phyloP scores from a whole-genome alignment of 2,888 invertebrate genomes.

The Apoderus coryli region DNA sequence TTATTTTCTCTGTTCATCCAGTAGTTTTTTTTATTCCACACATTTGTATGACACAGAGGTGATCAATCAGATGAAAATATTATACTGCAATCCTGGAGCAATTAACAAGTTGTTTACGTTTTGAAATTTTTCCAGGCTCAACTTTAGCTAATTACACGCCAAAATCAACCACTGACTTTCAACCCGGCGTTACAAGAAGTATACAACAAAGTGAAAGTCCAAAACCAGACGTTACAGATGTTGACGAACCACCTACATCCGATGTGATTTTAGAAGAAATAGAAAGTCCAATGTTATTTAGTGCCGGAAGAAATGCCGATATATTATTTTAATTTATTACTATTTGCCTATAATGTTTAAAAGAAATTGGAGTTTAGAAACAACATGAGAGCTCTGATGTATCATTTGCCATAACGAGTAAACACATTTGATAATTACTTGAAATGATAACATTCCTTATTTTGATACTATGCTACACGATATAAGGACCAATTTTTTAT shows the following conservation, averaged over 20 bases:
- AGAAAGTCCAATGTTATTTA: constrained; percentile 28
- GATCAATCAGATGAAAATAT: no score
- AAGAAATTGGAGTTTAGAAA: neutral
- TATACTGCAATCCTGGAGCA: no score
- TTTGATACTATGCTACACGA: no score
- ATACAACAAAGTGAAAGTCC: constrained; percentile 17
- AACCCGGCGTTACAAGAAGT: constrained; percentile 62
- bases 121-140: constrained; percentile 39
- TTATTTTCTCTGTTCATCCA: no score
- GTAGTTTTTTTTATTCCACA: constrained; percentile 2
- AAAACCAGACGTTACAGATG: constrained; percentile 60
- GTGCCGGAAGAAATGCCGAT: constrained; percentile 30
- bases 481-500: no score
- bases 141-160: constrained; percentile 72
- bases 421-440: no score
- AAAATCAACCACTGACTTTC: constrained; percentile 58
- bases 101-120: no score
- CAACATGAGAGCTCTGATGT: no score
- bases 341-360: constrained; percentile 4
- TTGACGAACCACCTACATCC: constrained; percentile 17
- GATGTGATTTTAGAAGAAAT: constrained; percentile 20
- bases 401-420: no score
- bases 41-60: no score
- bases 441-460: no score
- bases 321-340: constrained; percentile 27